Percentiles rank a stretch among this genome's conserved stretches.
Evolutionary conservation across 1,140 invertebrate genomes (phyloP).

Genomic region (Dermatophagoides farinae): DNA sequence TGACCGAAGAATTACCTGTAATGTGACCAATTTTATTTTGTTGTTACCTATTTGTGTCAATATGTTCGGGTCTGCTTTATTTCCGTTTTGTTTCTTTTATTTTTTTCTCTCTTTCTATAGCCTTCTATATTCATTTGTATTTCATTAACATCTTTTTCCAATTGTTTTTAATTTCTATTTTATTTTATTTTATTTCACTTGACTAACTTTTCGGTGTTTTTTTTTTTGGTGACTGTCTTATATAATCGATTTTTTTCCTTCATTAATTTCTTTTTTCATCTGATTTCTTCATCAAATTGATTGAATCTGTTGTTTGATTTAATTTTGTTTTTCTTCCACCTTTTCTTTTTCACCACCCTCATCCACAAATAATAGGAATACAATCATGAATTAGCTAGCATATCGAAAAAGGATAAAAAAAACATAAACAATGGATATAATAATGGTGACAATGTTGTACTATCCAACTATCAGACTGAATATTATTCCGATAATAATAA

Average conservation of each 20-base stretch:
- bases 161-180: no score
- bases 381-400: conserved; percentile 35
- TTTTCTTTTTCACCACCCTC: background rate
- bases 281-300: no score
- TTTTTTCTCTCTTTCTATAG: conserved; percentile 2
- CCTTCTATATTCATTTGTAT: background rate
- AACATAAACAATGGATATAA: background rate
- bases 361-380: conserved; percentile 28
- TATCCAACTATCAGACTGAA: background rate
- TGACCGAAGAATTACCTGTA: conserved; percentile 84
- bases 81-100: background rate
- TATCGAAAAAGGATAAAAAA: conserved; percentile 26
- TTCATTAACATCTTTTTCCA: no score
- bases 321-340: conserved; percentile 1
- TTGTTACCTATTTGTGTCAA: background rate
- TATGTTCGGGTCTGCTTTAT: background rate
- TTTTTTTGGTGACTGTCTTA: background rate
- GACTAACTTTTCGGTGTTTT: no score
- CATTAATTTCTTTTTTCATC: no score
- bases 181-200: no score
- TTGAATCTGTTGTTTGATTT: no score
- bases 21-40: conserved; percentile 22
- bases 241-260: background rate
- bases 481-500: background rate
- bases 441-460: background rate